phyloP scores from a whole-genome alignment of 2,888 invertebrate genomes.

The Drosophila cognata region DNA sequence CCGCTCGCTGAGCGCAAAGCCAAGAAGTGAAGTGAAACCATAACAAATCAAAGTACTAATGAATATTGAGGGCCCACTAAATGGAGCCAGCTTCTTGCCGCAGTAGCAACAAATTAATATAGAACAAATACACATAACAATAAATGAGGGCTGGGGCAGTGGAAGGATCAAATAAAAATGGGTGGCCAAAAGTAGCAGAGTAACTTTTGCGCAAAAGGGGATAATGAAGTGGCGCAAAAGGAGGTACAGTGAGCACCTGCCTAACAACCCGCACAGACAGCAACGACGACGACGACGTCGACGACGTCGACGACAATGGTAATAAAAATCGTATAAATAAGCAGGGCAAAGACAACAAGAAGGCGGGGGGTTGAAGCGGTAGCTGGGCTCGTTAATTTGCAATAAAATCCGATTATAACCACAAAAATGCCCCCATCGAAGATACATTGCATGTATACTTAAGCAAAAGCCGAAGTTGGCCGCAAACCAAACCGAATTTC shows the following conservation, averaged over 20 bases:
- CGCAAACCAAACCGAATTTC: constrained; percentile 45
- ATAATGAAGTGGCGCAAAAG: constrained; percentile 69
- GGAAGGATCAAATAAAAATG: constrained; percentile 5
- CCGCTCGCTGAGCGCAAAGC: constrained; percentile 14
- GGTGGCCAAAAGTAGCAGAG: constrained; percentile 36
- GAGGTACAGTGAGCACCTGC: constrained; percentile 57
- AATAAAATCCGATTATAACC: constrained; percentile 84
- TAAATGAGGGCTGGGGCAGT: constrained; percentile 51
- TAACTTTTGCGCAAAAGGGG: constrained; percentile 52
- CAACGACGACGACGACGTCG: constrained; percentile 33
- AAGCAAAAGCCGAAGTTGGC: constrained; percentile 34
- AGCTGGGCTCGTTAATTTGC: constrained; percentile 79
- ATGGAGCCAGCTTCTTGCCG: constrained; percentile 38
- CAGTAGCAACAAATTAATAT: constrained; percentile 76
- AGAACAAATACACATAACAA: constrained; percentile 77
- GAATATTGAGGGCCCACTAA: constrained; percentile 79
- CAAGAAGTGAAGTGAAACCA: constrained; percentile 64
- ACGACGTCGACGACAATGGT: constrained; percentile 32
- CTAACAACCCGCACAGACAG: constrained; percentile 59
- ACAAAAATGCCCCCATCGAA: constrained; percentile 79
- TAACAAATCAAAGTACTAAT: constrained; percentile 80
- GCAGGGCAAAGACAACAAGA: constrained; percentile 56
- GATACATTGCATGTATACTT: constrained; percentile 54
- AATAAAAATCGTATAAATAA: constrained; percentile 81
- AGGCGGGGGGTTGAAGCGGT: constrained; percentile 26